A percentile compares a stretch with the other conserved stretches of the same genome.
phyloP scores from a whole-genome alignment of 2,113 vertebrate species.

The Hydrochoerus hydrochaeris region DNA sequence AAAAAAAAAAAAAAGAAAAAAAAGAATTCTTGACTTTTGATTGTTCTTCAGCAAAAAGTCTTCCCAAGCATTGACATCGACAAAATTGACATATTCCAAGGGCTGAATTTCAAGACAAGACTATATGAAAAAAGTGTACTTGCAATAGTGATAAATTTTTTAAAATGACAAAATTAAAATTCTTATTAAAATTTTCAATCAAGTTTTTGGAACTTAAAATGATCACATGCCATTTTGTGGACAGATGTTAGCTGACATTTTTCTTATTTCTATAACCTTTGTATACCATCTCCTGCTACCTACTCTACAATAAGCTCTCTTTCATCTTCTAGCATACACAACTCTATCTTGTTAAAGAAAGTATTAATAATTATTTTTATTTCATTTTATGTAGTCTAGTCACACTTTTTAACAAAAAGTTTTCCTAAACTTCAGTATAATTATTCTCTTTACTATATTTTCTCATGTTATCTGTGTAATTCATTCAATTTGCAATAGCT shows the following conservation, averaged over 20 bases:
- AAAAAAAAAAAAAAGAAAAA: background rate
- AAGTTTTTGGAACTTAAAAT: background rate
- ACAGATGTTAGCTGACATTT: background rate
- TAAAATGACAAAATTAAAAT: background rate
- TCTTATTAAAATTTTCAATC: background rate
- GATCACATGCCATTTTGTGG: background rate
- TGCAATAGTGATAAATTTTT: background rate
- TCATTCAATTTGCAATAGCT: background rate
- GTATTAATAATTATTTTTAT: background rate
- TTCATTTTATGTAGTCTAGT: background rate
- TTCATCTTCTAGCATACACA: background rate
- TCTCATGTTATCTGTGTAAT: background rate
- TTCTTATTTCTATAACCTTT: rapidly evolving
- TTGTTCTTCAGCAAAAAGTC: background rate
- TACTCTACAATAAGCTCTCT: background rate
- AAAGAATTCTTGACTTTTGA: background rate
- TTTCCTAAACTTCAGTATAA: background rate
- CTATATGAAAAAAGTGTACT: background rate
- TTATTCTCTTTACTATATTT: background rate
- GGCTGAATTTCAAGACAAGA: background rate
- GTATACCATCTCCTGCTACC: rapidly evolving
- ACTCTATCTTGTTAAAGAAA: background rate
- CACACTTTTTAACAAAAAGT: background rate
- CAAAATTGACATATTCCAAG: background rate
- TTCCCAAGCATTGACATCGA: background rate